phyloP scores from a whole-genome alignment of 2,797 vertebrate genomes.

The Psittacula derbiana region DNA sequence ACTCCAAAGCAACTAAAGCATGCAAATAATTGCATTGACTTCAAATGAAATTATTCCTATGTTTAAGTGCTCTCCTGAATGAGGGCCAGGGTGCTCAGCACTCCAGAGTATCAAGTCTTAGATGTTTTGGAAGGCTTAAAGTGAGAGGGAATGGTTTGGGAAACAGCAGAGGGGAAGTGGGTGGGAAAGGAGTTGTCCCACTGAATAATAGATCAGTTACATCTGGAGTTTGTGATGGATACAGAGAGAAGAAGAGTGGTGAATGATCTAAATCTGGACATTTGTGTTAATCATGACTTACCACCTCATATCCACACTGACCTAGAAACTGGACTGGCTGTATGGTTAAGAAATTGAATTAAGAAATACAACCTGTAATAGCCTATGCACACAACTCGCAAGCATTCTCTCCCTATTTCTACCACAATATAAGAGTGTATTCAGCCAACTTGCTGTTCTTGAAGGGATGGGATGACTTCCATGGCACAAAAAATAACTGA shows the following conservation, averaged over 20 bases:
- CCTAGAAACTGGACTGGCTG: neutral
- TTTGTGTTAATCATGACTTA: neutral
- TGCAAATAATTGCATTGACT: slow-evolving; percentile 53
- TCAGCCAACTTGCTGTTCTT: neutral
- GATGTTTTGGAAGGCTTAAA: slow-evolving; percentile 41
- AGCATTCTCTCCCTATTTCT: neutral
- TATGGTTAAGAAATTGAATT: neutral
- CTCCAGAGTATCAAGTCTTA: slow-evolving; percentile 31
- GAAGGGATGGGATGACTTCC: neutral
- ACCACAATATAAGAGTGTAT: neutral
- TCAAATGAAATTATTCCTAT: slow-evolving; percentile 53
- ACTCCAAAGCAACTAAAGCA: slow-evolving; percentile 49
- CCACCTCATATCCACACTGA: neutral
- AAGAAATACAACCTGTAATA: neutral
- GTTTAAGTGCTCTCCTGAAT: slow-evolving; percentile 41
- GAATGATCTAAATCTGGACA: neutral
- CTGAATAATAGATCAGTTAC: neutral
- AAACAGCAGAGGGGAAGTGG: slow-evolving; percentile 32
- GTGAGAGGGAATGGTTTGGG: slow-evolving; percentile 32
- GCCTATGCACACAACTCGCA: neutral
- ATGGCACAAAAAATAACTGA: neutral
- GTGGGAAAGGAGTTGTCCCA: neutral
- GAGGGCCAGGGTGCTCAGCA: slow-evolving; percentile 21
- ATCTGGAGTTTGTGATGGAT: neutral
- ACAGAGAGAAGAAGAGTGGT: neutral